phyloP scores from a whole-genome alignment of 2,888 invertebrate genomes.

The Xestia c-nigrum region DNA sequence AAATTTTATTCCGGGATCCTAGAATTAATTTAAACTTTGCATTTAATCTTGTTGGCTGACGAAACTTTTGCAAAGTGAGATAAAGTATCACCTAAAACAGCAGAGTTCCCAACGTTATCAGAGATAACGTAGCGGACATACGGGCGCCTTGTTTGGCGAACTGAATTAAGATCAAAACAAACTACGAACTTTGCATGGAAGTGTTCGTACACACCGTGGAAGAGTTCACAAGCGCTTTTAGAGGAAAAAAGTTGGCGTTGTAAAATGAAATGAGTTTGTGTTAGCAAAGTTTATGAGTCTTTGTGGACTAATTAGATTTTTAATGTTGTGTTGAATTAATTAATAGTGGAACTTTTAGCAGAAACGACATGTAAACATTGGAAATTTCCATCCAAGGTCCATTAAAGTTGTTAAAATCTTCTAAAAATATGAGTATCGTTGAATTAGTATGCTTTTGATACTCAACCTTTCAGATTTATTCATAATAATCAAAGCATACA shows the following conservation, averaged over 20 bases:
- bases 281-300: conserved; percentile 20
- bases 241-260: conserved; percentile 13
- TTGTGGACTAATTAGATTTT: conserved; percentile 2
- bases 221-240: conserved; percentile 12
- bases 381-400: too few relatives aligned
- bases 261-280: conserved; percentile 21
- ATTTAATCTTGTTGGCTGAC: conserved; percentile 88
- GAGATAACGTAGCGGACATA: conserved; percentile 77
- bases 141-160: conserved; percentile 54
- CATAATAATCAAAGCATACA: conserved; percentile 27
- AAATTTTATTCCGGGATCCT: conserved; percentile 80
- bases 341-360: background rate
- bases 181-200: conserved; percentile 46
- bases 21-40: conserved; percentile 89
- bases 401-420: background rate
- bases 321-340: background rate
- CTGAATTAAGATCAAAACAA: conserved; percentile 56
- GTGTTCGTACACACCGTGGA: conserved; percentile 20
- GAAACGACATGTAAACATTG: background rate
- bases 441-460: background rate
- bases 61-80: conserved; percentile 85
- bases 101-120: conserved; percentile 79
- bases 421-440: background rate
- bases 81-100: conserved; percentile 87
- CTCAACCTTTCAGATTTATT: conserved; percentile 2